Evolutionary conservation across 2,888 invertebrate genomes (phyloP).

Genomic region (Conus canariensis): DNA sequence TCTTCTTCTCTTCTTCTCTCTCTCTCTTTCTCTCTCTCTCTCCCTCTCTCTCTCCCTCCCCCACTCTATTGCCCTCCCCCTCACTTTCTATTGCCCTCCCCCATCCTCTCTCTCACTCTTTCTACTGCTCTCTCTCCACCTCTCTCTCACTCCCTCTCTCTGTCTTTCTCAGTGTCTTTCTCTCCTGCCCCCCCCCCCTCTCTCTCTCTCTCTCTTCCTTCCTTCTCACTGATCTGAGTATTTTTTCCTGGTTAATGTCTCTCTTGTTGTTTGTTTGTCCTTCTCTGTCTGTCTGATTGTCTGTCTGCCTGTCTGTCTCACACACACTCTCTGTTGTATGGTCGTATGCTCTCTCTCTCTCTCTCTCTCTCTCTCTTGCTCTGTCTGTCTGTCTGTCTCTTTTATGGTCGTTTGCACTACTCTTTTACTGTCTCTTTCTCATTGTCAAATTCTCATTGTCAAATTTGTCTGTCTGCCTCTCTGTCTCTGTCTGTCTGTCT

Average conservation of each 20-base stretch:
- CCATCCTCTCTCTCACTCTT: neutral
- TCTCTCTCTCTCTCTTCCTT: slow-evolving; percentile 37
- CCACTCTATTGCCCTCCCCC: neutral
- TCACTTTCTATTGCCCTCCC: neutral
- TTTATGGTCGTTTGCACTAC: neutral
- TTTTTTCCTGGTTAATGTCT: neutral
- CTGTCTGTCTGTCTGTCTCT: neutral
- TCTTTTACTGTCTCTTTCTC: neutral
- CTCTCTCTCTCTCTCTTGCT: neutral
- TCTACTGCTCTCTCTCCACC: neutral
- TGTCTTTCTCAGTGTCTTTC: slow-evolving; percentile 1
- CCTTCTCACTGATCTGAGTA: neutral
- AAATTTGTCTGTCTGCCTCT: too few relatives aligned
- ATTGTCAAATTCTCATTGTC: too few relatives aligned
- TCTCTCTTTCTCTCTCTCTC: neutral
- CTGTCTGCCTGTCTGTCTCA: too few relatives aligned
- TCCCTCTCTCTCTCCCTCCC: neutral
- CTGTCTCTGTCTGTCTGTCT: too few relatives aligned
- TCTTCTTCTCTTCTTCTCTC: neutral
- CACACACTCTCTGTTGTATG: too few relatives aligned
- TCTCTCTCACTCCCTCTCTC: slow-evolving; percentile 27
- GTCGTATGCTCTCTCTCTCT: neutral
- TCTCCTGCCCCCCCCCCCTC: slow-evolving; percentile 24
- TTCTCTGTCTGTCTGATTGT: too few relatives aligned
- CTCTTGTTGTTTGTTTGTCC: neutral